Percentiles rank a stretch among this genome's conserved stretches.
phyloP scores from a whole-genome alignment of 2,797 vertebrate genomes.

The Xyrichtys novacula region DNA sequence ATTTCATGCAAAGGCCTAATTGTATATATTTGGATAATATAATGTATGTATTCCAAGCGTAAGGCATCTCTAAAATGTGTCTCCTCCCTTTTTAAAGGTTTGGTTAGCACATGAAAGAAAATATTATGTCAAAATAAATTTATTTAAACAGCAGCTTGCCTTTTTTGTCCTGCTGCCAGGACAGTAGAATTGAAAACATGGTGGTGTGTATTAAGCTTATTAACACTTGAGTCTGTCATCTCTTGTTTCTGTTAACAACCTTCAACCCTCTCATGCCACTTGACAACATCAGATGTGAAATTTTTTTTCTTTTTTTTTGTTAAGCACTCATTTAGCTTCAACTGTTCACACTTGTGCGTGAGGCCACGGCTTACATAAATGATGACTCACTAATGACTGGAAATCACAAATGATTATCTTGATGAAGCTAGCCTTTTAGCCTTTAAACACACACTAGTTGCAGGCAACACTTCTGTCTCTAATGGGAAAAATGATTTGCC shows the following conservation, averaged over 20 bases:
- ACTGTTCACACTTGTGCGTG: constrained; percentile 49
- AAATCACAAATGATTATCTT: constrained; percentile 75
- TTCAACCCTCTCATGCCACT: constrained; percentile 22
- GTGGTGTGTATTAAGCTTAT: constrained; percentile 7
- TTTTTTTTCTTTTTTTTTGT: constrained; percentile 34
- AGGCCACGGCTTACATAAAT: constrained; percentile 66
- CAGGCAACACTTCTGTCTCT: constrained; percentile 39
- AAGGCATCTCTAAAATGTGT: background rate
- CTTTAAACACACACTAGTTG: constrained; percentile 53
- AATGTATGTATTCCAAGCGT: background rate
- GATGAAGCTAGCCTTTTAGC: constrained; percentile 70
- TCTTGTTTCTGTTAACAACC: constrained; percentile 24
- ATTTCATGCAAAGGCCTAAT: background rate
- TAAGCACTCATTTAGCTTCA: constrained; percentile 22
- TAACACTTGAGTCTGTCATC: constrained; percentile 32
- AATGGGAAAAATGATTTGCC: constrained; percentile 35
- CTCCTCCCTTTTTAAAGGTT: background rate
- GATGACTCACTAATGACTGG: constrained; percentile 71
- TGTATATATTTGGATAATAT: background rate
- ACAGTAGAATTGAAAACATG: background rate
- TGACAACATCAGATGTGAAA: constrained; percentile 48
- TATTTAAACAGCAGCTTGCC: background rate
- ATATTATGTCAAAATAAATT: background rate
- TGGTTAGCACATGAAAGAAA: background rate
- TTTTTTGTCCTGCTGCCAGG: constrained; percentile 6